Base-by-base conservation (phyloP, 2,888 invertebrate species). In the Halocaridina rubra region DNA sequence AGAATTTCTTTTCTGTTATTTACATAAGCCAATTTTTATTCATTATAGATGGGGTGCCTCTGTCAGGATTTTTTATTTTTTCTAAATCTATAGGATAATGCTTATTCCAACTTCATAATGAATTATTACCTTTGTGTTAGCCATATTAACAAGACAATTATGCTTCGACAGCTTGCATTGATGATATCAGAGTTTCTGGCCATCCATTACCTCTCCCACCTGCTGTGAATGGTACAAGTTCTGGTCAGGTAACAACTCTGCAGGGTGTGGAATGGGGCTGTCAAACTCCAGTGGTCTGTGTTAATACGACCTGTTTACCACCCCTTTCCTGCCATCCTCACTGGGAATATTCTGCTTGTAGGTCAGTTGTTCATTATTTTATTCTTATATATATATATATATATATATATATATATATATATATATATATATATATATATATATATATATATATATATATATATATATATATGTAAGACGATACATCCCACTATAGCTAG, bases 171-270 rank as follows among this genome's bases (percentile, higher is more conserved):
- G 82, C 71, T 8, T 82, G 82, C 16, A 39, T 82, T 4, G 82
- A 82, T 29, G 87, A 87, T 53, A 46, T 87, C n/a, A 53, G 87
- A 30, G 71, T 87, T 7, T 78, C 81, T 16, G 85, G 76, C 8
- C 85, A 57, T 57, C 61, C 69, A 1, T 39, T 87, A 22, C 87
- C 87, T 19, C 69, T 87, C 2, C 81, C 87, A 8, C 87, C 87
- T n/a, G 72, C 77, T 27, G 39, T 76, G 19, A 87, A 85, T 64
- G 79, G 81, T 19, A 85, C 85, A 24, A 77, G 61, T 19, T 87
- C 85, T 84, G 87, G 87, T 7, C 87, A 85, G 30, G 87, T 87
- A 8, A 85, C 81, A 24, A 81, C 85, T 3, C 27, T 81, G 24
- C 57, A 76, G 69, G 64, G 77, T 30, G 39, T 87, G 22, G 46